Conservation (phyloP, 2,113 vertebrate species). For the Haliaeetus leucogaster region DNA sequence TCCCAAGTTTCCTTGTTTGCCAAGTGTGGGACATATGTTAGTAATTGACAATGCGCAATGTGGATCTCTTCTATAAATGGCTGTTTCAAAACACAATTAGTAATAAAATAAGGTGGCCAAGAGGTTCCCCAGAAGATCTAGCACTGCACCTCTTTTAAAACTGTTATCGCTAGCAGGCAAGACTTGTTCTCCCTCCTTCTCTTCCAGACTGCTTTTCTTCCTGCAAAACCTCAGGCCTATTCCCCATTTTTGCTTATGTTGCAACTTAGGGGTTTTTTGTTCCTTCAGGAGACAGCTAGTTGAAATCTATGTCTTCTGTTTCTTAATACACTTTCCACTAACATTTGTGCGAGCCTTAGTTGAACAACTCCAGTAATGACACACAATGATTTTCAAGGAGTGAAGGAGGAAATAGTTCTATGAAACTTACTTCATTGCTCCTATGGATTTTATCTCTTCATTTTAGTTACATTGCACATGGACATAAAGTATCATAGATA, state of each 20-base stretch:
- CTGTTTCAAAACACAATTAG: conserved; percentile 58
- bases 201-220: neutral
- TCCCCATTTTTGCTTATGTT: neutral
- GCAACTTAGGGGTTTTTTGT: neutral
- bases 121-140: conserved; percentile 36
- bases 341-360: neutral
- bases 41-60: conserved; percentile 43
- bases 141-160: neutral
- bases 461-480: neutral
- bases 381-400: neutral
- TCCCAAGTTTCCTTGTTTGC: neutral
- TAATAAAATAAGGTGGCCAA: conserved; percentile 47
- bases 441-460: neutral
- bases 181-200: neutral
- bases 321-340: neutral
- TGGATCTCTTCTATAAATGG: conserved; percentile 46
- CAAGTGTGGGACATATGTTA: conserved; percentile 64
- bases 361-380: neutral
- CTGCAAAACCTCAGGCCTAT: neutral
- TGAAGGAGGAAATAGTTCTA: neutral
- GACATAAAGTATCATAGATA: neutral
- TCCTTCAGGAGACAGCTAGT: neutral
- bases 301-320: neutral
- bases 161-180: neutral
- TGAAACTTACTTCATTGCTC: neutral